Evolutionary conservation across 2,797 vertebrate genomes (phyloP).

Genomic region (Arnoldichthys spilopterus): DNA sequence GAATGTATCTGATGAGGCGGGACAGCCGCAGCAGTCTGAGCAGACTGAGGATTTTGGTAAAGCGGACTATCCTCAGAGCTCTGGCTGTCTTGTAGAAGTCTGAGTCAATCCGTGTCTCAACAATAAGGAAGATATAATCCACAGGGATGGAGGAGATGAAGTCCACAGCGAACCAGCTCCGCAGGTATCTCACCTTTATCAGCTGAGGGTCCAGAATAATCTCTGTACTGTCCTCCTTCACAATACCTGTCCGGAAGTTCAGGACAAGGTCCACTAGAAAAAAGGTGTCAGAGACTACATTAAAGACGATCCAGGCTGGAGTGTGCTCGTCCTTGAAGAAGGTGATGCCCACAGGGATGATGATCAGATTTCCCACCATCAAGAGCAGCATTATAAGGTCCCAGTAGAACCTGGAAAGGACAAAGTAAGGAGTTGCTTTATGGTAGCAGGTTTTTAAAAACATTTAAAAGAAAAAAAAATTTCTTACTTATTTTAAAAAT

Average conservation of each 20-base stretch:
- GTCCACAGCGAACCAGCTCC: constrained; percentile 98
- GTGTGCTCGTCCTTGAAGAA: constrained; percentile 99
- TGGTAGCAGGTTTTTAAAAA: background rate
- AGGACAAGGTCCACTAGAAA: constrained; percentile 98
- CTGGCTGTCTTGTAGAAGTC: constrained; percentile 98
- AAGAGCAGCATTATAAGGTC: constrained; percentile 98
- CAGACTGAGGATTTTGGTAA: constrained; percentile 98
- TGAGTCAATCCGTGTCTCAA: constrained; percentile 96
- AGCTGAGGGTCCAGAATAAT: constrained; percentile 95
- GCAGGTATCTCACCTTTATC: constrained; percentile 98
- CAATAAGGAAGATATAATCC: constrained; percentile 99
- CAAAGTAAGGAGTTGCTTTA: constrained; percentile 10
- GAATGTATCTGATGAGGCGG: constrained; percentile 97
- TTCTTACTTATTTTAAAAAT: background rate
- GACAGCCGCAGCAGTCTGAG: constrained; percentile 93
- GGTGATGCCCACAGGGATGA: constrained; percentile 98
- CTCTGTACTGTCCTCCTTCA: constrained; percentile 98
- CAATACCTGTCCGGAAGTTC: constrained; percentile 98
- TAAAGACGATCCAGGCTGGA: constrained; percentile 98
- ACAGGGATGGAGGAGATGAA: constrained; percentile 99
- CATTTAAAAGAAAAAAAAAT: too few species aligned
- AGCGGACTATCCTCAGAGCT: constrained; percentile 95
- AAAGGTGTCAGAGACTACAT: constrained; percentile 97
- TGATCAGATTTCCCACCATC: constrained; percentile 99
- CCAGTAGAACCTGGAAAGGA: constrained; percentile 93